These are phyloP conservation scores for Hydrozoanthus tunicans DNA, from an alignment of 64 coral and sea anemone genomes.

Conservation along the genomic window DNA sequence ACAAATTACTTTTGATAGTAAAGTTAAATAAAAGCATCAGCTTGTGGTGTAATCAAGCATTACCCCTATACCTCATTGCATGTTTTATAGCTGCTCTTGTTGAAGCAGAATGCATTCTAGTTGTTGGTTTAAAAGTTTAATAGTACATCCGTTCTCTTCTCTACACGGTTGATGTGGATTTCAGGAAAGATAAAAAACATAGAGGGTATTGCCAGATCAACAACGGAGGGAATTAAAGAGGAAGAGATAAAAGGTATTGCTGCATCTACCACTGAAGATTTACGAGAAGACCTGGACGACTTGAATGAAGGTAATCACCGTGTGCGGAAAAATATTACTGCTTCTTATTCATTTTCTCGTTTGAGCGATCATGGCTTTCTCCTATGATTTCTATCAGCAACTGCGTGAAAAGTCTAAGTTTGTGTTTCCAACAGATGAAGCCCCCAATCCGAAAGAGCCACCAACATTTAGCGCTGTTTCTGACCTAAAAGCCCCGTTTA, in stretches of 20 bases:
- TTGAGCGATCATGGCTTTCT: not conserved
- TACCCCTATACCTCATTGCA: too few species aligned
- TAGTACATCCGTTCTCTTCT: too few species aligned
- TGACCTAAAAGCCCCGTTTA: not conserved
- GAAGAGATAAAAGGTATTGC: conserved; percentile 70
- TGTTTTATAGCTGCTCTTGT: too few species aligned
- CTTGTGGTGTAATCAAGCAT: too few species aligned
- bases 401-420: not conserved
- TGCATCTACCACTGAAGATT: conserved; percentile 59
- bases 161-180: not conserved
- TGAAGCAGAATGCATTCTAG: too few species aligned
- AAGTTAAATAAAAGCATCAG: too few species aligned
- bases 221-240: conserved; percentile 73
- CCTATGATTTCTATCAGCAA: not conserved
- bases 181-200: conserved; percentile 85
- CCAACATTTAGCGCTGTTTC: not conserved
- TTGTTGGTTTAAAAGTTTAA: too few species aligned
- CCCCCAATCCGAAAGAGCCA: not conserved
- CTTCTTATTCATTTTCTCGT: not conserved
- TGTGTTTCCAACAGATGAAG: not conserved
- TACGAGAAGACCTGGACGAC: not conserved
- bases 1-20: too few species aligned
- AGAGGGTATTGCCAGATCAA: conserved; percentile 71
- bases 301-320: not conserved
- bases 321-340: not conserved